Evolutionary conservation across 2,113 vertebrate species (phyloP).

Genomic region (Ariopsis seemanni): DNA sequence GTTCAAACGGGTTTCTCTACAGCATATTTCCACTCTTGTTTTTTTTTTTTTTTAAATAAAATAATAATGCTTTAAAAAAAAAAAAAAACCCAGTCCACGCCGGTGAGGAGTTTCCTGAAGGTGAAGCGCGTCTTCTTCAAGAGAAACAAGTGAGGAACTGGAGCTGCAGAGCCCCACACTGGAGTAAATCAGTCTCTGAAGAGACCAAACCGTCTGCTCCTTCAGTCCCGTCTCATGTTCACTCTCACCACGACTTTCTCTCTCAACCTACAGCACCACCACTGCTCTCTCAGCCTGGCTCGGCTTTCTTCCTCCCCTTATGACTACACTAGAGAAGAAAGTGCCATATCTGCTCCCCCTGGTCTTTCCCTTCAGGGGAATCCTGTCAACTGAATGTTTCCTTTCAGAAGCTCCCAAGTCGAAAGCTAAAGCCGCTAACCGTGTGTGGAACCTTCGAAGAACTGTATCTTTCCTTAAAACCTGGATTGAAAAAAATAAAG

Average conservation of each 20-base stretch:
- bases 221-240: conserved; percentile 11
- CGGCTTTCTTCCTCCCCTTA: background rate
- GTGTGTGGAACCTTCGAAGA: background rate
- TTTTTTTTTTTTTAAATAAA: too few relatives aligned
- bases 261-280: too few relatives aligned
- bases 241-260: background rate
- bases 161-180: background rate
- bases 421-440: background rate
- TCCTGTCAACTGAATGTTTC: background rate
- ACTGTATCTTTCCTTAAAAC: background rate
- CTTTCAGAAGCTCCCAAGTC: background rate
- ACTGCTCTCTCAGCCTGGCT: background rate
- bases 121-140: background rate
- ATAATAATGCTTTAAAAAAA: background rate
- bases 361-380: background rate
- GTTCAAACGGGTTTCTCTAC: conserved; percentile 13
- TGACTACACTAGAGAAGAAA: background rate
- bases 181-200: conserved; percentile 7
- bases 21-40: background rate
- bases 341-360: background rate
- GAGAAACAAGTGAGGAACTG: conserved; percentile 7
- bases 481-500: background rate
- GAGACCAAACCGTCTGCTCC: conserved; percentile 13
- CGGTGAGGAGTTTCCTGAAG: too few relatives aligned
- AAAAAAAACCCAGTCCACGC: background rate